Evolutionary conservation across 2,113 vertebrate genomes (phyloP), one percentile per base, ranked within the genome.

Genomic region (Paradoxurus hermaphroditus): DNA sequence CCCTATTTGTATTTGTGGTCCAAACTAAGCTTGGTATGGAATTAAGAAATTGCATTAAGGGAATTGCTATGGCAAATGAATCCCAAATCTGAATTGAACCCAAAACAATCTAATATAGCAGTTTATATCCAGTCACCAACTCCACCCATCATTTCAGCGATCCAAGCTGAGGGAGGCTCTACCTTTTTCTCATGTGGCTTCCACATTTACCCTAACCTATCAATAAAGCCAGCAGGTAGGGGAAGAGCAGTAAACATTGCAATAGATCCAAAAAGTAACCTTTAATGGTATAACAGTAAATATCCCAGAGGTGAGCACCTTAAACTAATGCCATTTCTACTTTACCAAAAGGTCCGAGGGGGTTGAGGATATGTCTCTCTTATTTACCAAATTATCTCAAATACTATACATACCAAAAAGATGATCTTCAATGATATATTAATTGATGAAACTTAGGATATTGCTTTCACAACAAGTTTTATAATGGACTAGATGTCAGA

Each of bases 141-240:
- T 1, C 25, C 3, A 29, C 16, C 1, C 3, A 31, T 27, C 5
- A 9, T 23, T 53, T 82, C 31, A 72, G 7, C 0, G 1, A 39
- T 67, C 25, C n/a, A 73, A 3, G 2, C 36, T 27, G 27, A 46
- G 21, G 10, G 51, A 36, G 3, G 4, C 14, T 63, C 21, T 53
- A 27, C 4, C 19, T 25, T 73, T 53, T 63, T n/a, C 25, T 84
- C 6, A 31, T 13, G 1, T 44, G 62, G 4, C 31, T 81, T 75
- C 36, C 12, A 11, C 75, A 3, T 73, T 65, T 79, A 16, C 3
- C 11, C 1, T 62, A 56, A 23, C 4, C 14, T 68, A 29, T 65
- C 11, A 39, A 15, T n/a, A 39, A 93, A 49, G 14, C 19, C 27
- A 90, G 31, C 14, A 90, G 1, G 84, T 10, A 62, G 16, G 12